Conservation (phyloP, 2,113 vertebrate genomes). For the Neomonachus schauinslandi region DNA sequence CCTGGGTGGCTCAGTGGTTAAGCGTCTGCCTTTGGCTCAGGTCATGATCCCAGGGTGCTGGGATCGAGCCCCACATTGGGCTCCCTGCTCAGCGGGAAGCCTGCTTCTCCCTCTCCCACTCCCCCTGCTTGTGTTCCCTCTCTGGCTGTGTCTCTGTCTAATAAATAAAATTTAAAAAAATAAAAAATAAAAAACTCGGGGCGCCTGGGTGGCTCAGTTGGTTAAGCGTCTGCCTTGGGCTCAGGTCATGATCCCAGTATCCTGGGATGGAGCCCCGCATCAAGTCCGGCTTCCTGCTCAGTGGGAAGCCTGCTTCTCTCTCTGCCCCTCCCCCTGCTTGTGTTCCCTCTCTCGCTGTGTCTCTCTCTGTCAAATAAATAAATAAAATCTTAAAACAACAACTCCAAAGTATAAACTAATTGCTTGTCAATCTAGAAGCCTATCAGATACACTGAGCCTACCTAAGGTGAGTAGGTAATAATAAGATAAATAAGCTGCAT, state of each 20-base stretch:
- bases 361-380: not conserved
- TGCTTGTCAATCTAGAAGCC: constrained; percentile 11
- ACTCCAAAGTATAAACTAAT: not conserved
- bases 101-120: not conserved
- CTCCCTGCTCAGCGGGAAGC: not conserved
- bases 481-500: not conserved
- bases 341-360: too few species aligned
- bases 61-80: not conserved
- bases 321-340: not conserved
- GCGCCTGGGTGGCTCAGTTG: not conserved
- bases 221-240: not conserved
- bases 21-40: not conserved
- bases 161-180: not conserved
- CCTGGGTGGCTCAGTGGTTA: not conserved
- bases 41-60: not conserved
- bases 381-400: not conserved
- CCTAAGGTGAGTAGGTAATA: not conserved
- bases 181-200: not conserved
- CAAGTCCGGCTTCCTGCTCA: not conserved
- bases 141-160: not conserved
- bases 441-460: not conserved
- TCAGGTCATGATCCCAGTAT: not conserved
- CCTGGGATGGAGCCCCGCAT: not conserved
- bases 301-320: not conserved
- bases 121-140: not conserved